A percentile compares a stretch with the other conserved stretches of the same genome.
Conservation (phyloP, 2,113 vertebrate genomes). For the Lipophrys pholis region DNA sequence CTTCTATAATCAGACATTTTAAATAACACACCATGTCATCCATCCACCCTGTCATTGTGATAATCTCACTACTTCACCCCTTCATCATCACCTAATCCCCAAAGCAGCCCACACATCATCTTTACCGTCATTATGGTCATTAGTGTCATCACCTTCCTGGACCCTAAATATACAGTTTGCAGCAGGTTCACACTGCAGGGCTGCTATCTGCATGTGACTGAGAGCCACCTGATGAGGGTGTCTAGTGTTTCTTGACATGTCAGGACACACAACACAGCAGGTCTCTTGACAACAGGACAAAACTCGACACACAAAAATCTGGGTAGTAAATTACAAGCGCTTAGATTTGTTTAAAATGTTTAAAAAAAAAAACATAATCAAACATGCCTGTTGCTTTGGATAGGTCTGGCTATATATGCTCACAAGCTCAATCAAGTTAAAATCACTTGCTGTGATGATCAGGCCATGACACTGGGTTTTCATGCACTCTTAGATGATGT, state of each 20-base stretch:
- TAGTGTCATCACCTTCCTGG: slow-evolving; percentile 57
- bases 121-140: slow-evolving; percentile 55
- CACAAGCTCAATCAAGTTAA: no score
- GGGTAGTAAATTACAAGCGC: background rate
- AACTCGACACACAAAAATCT: background rate
- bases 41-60: slow-evolving; percentile 58
- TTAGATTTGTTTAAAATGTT: background rate
- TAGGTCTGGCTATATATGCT: no score
- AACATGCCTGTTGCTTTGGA: no score
- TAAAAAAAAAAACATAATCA: background rate
- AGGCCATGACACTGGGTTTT: no score
- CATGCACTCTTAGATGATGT: no score
- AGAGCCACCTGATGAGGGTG: slow-evolving; percentile 13
- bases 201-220: background rate
- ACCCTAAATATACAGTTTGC: slow-evolving; percentile 48
- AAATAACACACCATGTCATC: slow-evolving; percentile 56
- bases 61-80: slow-evolving; percentile 49
- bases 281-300: background rate
- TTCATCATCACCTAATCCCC: slow-evolving; percentile 63
- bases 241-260: slow-evolving; percentile 24
- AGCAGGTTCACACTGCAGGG: slow-evolving; percentile 16
- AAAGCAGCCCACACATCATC: slow-evolving; percentile 57
- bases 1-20: slow-evolving; percentile 62
- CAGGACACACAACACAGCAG: slow-evolving; percentile 3
- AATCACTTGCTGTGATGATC: no score